A percentile compares a stretch with the other conserved stretches of the same genome.
Evolutionary conservation across 1,140 invertebrate species (phyloP).

Genomic region (Cydia pomonella): DNA sequence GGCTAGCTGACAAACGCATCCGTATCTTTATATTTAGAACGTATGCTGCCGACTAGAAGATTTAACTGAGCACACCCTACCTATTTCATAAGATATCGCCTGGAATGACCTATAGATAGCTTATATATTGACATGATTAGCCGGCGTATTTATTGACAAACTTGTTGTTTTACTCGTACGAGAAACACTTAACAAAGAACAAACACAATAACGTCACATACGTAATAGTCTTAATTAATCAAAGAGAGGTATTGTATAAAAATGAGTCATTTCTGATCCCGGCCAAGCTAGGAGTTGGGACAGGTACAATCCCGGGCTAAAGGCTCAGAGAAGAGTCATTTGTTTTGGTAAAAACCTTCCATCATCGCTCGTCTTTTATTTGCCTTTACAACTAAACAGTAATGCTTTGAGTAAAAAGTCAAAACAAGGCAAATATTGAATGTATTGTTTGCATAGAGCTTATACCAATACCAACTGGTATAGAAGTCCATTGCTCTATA

Average conservation of each 20-base stretch:
- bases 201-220: slow-evolving; percentile 25
- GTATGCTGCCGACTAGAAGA: background rate
- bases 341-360: background rate
- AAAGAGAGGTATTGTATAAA: background rate
- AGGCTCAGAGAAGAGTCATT: slow-evolving; percentile 21
- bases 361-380: background rate
- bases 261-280: slow-evolving; percentile 15
- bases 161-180: slow-evolving; percentile 5
- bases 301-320: background rate
- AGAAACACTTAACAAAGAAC: slow-evolving; percentile 16
- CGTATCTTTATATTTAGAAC: background rate
- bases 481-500: too few species aligned
- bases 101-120: background rate
- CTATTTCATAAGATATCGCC: slow-evolving; percentile 14
- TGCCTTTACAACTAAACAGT: background rate
- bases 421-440: too few species aligned
- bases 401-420: too few species aligned
- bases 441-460: too few species aligned
- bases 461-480: too few species aligned
- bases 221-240: slow-evolving; percentile 4
- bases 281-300: background rate
- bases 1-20: background rate
- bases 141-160: slow-evolving; percentile 5
- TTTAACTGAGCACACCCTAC: slow-evolving; percentile 7
- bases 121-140: slow-evolving; percentile 3